Base-by-base conservation (phyloP, 2,888 invertebrate species). In the Yponomeuta malinellus region DNA sequence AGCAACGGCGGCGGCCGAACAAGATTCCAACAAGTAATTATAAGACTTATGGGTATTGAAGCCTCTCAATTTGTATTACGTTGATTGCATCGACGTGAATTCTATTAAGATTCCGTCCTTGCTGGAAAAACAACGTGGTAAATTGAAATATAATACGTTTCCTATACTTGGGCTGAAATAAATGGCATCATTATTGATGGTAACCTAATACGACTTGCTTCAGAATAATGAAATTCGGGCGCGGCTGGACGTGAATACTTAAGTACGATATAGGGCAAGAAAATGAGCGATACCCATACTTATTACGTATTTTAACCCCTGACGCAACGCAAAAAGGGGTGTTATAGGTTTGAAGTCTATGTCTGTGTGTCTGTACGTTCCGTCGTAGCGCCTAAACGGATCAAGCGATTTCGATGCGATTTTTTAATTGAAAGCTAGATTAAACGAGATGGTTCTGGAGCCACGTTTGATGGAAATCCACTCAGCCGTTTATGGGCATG, bases 1-100 rank as follows among this genome's bases (percentile, higher is more conserved):
- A 59, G 52, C 52, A 59, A 15, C 52, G 15, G 15, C 52, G 4
- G 12, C 52, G 52, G 52, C 15, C 52, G 52, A 59, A 73, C 77
- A 79, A 78, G 75, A 73, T 70, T 73, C 76, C 74, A 74, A 74
- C 79, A 76, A 79, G 80, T 83, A 83, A 84, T 84, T 84, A 83
- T 82, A 81, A 80, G 79, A 79, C 80, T 78, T 78, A 79, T 79
- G 76, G 78, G 74, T 77, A 71, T 69, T 65, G 72, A 71, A 69
- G 43, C 72, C 69, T 37, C 63, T 71, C 72, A 72, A 72, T 72
- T 72, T 72, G 72, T 72, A 72, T 72, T 72, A 72, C 48, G 71
- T 70, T 68, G 68, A 71, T 71, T 63, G 65, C 71, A 70, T 52
- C 48, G 52, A 23, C 70, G 63, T 63, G 10, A 69, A 63, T 59